Conservation (phyloP, 2,113 vertebrate genomes). For the Nannospalax galili region DNA sequence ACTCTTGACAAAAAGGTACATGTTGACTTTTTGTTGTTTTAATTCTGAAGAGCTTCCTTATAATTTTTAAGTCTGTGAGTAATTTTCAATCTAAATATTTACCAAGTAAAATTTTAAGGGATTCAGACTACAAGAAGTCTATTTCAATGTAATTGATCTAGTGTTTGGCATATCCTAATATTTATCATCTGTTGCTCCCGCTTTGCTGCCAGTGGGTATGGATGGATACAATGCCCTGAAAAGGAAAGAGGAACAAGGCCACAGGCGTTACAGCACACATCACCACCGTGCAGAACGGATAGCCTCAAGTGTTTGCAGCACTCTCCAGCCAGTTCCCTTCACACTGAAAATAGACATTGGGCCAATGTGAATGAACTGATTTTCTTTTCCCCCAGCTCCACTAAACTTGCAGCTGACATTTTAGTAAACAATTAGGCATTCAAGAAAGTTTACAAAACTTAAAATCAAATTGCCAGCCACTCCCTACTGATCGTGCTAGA, state of each 20-base stretch:
- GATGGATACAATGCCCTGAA: slow-evolving; percentile 78
- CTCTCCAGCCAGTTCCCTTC: slow-evolving; percentile 83
- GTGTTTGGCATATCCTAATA: slow-evolving; percentile 38
- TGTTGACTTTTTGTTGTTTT: not conserved
- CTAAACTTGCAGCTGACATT: slow-evolving; percentile 85
- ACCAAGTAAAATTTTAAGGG: slow-evolving; percentile 37
- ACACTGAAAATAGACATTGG: slow-evolving; percentile 85
- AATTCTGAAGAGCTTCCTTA: slow-evolving; percentile 14
- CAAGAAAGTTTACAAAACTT: slow-evolving; percentile 83
- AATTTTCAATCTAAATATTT: slow-evolving; percentile 55
- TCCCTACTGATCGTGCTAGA: slow-evolving; percentile 80
- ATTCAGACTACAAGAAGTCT: slow-evolving; percentile 37
- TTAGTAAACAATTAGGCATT: slow-evolving; percentile 82
- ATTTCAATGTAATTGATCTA: slow-evolving; percentile 27
- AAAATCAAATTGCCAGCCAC: slow-evolving; percentile 76
- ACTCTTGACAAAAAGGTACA: not conserved
- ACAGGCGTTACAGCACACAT: slow-evolving; percentile 75
- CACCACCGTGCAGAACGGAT: slow-evolving; percentile 85
- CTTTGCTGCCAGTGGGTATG: slow-evolving; percentile 73
- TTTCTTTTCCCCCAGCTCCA: slow-evolving; percentile 66
- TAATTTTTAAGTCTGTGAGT: slow-evolving; percentile 23
- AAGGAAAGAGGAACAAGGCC: slow-evolving; percentile 68
- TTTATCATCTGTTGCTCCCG: slow-evolving; percentile 62
- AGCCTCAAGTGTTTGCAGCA: slow-evolving; percentile 85
- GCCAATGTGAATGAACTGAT: slow-evolving; percentile 81